phyloP scores from a whole-genome alignment of 2,888 invertebrate genomes.

The Synergus japonicus region DNA sequence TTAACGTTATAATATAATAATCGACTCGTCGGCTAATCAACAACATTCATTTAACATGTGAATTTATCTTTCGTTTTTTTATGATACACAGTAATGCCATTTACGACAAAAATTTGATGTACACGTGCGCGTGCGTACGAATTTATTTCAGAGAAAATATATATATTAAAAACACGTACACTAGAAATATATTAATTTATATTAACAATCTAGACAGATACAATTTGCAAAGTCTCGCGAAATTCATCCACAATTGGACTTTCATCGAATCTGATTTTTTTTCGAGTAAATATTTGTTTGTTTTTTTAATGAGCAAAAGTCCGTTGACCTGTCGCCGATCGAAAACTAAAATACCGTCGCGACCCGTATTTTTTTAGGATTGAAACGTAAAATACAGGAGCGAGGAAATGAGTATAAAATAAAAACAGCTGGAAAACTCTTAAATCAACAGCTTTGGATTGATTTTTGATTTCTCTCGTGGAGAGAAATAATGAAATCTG shows the following conservation, averaged over 20 bases:
- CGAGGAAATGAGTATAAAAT: constrained; percentile 42
- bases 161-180: constrained; percentile 9
- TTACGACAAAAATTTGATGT: constrained; percentile 42
- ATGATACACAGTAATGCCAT: constrained; percentile 44
- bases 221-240: constrained; percentile 32
- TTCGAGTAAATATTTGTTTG: not conserved
- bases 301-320: not conserved
- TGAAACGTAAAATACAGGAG: constrained; percentile 44
- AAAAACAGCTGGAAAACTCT: constrained; percentile 5
- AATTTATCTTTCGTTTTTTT: constrained; percentile 45
- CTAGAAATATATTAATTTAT: constrained; percentile 29
- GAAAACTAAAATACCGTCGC: constrained; percentile 37
- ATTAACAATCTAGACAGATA: constrained; percentile 23
- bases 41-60: constrained; percentile 65
- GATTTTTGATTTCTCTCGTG: not conserved
- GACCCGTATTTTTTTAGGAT: constrained; percentile 43
- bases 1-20: constrained; percentile 61
- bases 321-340: not conserved
- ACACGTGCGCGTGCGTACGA: constrained; percentile 19
- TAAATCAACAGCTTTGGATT: constrained; percentile 28
- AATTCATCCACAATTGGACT: constrained; percentile 27
- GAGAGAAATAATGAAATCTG: not conserved
- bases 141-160: constrained; percentile 18
- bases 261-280: constrained; percentile 15
- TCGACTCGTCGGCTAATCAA: constrained; percentile 65